phyloP scores from a whole-genome alignment of 2,797 vertebrate genomes.

The Pangasius larnaudii region DNA sequence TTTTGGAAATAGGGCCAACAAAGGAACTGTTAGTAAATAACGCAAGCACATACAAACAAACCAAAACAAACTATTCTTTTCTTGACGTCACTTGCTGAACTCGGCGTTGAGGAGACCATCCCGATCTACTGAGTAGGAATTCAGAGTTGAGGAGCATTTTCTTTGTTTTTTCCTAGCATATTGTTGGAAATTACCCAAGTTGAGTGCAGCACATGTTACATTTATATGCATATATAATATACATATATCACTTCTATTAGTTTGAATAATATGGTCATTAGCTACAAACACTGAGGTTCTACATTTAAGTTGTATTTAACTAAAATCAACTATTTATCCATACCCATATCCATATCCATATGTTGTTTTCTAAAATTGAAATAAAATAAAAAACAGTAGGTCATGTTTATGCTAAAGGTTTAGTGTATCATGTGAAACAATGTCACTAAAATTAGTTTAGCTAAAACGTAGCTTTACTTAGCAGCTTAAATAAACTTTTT shows the following conservation, averaged over 20 bases:
- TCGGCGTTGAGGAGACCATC: not conserved
- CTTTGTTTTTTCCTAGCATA: not conserved
- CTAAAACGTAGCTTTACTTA: not conserved
- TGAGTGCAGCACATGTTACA: not conserved
- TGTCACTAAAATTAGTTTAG: not conserved
- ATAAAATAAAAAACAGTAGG: not conserved
- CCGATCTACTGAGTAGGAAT: not conserved
- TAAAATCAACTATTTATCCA: not conserved
- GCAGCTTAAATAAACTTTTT: not conserved
- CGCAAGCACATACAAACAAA: no score
- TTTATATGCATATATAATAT: not conserved
- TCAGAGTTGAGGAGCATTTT: not conserved
- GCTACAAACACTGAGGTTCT: not conserved
- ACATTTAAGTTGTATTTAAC: not conserved
- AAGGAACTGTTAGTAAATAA: no score
- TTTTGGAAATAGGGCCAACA: no score
- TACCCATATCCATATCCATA: not conserved
- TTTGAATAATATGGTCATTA: not conserved
- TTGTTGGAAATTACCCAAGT: not conserved
- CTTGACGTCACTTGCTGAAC: not conserved
- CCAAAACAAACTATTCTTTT: no score
- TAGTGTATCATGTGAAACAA: not conserved
- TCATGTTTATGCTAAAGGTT: not conserved
- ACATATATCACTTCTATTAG: not conserved
- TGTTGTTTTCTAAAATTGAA: not conserved